phyloP scores from a whole-genome alignment of 2,888 invertebrate genomes.

The Tinea pellionella region DNA sequence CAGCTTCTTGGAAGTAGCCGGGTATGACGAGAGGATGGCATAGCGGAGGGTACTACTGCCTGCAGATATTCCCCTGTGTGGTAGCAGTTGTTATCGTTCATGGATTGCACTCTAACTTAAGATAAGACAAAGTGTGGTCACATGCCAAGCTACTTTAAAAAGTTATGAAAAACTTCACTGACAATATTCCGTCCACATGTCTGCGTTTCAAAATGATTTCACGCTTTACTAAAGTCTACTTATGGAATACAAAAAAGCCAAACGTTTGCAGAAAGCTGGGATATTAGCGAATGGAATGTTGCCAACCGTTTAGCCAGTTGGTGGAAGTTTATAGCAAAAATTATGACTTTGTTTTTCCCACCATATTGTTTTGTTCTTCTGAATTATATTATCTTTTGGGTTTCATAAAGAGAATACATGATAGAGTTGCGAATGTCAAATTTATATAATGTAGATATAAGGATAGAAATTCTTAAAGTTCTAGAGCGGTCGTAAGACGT shows the following conservation, averaged over 20 bases:
- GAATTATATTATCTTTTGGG: not conserved
- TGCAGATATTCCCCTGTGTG: too few species aligned
- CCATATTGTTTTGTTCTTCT: not conserved
- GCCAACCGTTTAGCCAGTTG: conserved; percentile 6
- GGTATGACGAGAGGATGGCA: too few species aligned
- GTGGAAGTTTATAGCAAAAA: not conserved
- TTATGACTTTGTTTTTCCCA: not conserved
- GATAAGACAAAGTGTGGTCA: too few species aligned
- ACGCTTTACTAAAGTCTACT: not conserved
- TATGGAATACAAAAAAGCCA: conserved; percentile 1
- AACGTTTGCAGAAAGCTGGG: not conserved
- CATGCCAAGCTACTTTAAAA: too few species aligned
- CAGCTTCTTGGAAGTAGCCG: too few species aligned
- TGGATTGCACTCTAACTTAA: too few species aligned
- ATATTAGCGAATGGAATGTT: conserved; percentile 5
- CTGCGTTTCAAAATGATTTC: not conserved
- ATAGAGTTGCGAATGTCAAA: not conserved
- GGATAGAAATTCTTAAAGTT: too few species aligned
- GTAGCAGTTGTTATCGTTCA: too few species aligned
- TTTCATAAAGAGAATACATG: not conserved
- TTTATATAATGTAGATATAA: not conserved
- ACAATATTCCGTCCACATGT: not conserved
- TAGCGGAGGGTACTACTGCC: too few species aligned
- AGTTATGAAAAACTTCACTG: not conserved
- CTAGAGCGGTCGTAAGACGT: too few species aligned